Percentiles rank a stretch among this genome's conserved stretches.
Conservation (phyloP, 2,797 vertebrate species). For the Buphagus erythrorhynchus region DNA sequence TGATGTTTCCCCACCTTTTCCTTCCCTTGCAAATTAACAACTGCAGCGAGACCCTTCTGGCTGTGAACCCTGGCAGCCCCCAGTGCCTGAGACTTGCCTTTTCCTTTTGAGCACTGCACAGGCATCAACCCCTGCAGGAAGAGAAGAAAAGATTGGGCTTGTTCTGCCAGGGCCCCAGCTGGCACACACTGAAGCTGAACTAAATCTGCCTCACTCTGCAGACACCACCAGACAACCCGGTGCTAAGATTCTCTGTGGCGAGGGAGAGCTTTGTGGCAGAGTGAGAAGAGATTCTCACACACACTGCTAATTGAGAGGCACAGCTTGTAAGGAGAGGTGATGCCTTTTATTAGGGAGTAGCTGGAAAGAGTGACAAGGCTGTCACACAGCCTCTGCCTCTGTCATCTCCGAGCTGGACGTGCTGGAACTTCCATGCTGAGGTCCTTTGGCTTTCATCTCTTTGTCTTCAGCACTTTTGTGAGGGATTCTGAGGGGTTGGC, state of each 20-base stretch:
- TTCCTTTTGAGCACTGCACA: neutral
- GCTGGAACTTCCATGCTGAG: neutral
- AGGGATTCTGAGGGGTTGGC: neutral
- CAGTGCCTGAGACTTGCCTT: neutral
- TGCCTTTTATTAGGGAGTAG: neutral
- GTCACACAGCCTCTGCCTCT: neutral
- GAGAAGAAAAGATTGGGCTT: constrained; percentile 31
- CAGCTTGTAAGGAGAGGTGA: constrained; percentile 54
- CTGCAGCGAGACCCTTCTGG: neutral
- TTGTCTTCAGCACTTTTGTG: neutral
- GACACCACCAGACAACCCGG: constrained; percentile 23
- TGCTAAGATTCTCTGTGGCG: neutral
- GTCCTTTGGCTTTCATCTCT: neutral
- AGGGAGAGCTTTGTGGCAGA: constrained; percentile 15
- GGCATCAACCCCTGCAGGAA: neutral
- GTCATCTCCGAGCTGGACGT: neutral
- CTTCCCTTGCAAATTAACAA: constrained; percentile 16
- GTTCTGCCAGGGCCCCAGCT: constrained; percentile 53
- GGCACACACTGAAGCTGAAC: constrained; percentile 48
- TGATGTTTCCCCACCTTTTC: neutral
- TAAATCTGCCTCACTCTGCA: constrained; percentile 26
- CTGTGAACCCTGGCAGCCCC: constrained; percentile 4
- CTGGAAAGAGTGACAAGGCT: neutral
- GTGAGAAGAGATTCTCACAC: constrained; percentile 1
- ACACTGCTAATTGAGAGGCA: constrained; percentile 54